A percentile compares a stretch with the other conserved stretches of the same genome.
These are phyloP conservation scores for Myopa testacea DNA, from an alignment of 2,888 invertebrate species.

Conservation along the genomic window DNA sequence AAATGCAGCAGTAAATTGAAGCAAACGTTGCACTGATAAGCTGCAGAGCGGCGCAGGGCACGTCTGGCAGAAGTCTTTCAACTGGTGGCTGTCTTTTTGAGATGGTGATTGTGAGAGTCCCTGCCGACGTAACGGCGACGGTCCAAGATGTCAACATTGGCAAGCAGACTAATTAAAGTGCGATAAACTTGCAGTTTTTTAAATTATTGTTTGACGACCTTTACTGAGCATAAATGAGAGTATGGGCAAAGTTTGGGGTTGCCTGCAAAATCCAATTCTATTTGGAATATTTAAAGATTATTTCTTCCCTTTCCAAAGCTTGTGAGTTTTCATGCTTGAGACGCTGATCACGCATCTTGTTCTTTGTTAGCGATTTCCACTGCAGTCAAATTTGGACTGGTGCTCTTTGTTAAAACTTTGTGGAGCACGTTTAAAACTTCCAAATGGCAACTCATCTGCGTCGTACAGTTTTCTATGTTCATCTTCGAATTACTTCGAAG, in stretches of 20 bases:
- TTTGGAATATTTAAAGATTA: not conserved
- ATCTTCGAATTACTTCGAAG: not conserved
- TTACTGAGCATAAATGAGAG: not conserved
- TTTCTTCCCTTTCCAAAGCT: not conserved
- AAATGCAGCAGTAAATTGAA: too few relatives aligned
- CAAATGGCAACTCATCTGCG: constrained; percentile 28
- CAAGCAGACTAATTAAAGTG: constrained; percentile 32
- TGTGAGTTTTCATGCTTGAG: not conserved
- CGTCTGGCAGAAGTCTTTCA: too few relatives aligned
- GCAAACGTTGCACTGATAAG: too few relatives aligned
- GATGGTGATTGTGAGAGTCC: too few relatives aligned
- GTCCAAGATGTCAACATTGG: constrained; percentile 12
- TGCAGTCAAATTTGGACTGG: constrained; percentile 18
- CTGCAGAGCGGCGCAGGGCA: not conserved
- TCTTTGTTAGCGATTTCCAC: not conserved
- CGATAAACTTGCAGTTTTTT: constrained; percentile 10
- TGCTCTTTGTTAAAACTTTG: constrained; percentile 33
- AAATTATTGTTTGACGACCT: constrained; percentile 16
- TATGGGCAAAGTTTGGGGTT: not conserved
- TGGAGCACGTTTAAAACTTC: constrained; percentile 35
- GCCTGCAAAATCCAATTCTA: not conserved
- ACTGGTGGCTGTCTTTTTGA: too few relatives aligned
- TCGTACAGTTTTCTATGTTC: not conserved
- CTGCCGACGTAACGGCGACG: too few relatives aligned
- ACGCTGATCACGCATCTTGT: not conserved